Evolutionary conservation across 2,888 invertebrate species (phyloP).

Genomic region (Tupiocoris notatus): DNA sequence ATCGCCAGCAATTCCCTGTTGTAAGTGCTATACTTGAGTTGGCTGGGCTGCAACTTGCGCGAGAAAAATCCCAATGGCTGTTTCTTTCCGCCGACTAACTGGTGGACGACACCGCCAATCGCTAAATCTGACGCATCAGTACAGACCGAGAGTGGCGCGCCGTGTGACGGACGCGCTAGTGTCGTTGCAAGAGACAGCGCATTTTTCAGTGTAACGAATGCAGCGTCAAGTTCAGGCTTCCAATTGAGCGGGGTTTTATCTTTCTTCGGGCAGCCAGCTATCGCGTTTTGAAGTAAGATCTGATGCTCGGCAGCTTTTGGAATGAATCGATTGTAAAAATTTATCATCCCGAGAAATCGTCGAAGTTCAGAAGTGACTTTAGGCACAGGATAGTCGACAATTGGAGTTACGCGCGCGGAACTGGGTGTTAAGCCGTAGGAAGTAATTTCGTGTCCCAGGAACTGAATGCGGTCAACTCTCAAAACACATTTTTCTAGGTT

Average conservation of each 20-base stretch:
- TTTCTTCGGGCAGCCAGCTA: conserved; percentile 42
- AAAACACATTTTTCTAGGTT: conserved; percentile 52
- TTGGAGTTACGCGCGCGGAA: conserved; percentile 51
- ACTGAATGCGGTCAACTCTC: conserved; percentile 48
- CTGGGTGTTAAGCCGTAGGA: conserved; percentile 51
- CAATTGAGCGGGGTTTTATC: conserved; percentile 48
- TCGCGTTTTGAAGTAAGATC: conserved; percentile 13
- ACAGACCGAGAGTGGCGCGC: conserved; percentile 51
- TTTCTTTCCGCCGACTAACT: no score
- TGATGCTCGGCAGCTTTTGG: conserved; percentile 36
- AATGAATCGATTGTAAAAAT: conserved; percentile 44
- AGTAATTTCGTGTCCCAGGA: conserved; percentile 50
- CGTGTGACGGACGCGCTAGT: conserved; percentile 51
- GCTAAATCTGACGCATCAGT: no score
- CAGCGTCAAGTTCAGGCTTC: conserved; percentile 47
- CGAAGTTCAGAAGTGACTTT: conserved; percentile 34
- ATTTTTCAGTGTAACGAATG: conserved; percentile 51
- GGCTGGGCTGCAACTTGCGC: no score
- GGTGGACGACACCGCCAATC: no score
- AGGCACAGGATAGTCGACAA: conserved; percentile 48
- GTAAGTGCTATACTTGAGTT: no score
- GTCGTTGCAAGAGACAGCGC: conserved; percentile 51
- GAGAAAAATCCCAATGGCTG: no score
- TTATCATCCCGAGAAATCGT: conserved; percentile 46
- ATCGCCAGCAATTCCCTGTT: no score